phyloP scores from a whole-genome alignment of 1,140 invertebrate species.

The Neodiprion lecontei region DNA sequence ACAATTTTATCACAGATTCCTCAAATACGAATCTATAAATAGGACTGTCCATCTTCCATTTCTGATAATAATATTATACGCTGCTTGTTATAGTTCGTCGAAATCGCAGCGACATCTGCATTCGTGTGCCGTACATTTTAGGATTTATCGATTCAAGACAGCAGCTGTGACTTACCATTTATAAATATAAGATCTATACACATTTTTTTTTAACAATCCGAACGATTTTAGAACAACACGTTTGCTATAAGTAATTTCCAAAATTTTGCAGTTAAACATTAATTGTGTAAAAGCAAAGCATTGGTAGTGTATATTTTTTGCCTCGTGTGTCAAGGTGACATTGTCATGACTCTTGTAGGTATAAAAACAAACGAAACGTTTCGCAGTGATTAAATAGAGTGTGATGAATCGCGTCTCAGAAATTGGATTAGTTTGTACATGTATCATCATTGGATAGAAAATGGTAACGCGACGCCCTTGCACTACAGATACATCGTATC shows the following conservation, averaged over 20 bases:
- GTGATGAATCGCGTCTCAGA: too few relatives aligned
- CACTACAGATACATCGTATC: not conserved
- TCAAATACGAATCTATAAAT: conserved; percentile 44
- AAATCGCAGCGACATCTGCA: conserved; percentile 14
- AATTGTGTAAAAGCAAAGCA: too few relatives aligned
- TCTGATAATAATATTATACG: conserved; percentile 17
- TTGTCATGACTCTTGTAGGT: too few relatives aligned
- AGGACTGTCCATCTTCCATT: conserved; percentile 34
- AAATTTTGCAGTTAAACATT: too few relatives aligned
- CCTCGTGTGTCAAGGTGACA: too few relatives aligned
- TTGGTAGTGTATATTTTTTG: too few relatives aligned
- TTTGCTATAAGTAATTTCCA: too few relatives aligned
- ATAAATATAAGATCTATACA: too few relatives aligned
- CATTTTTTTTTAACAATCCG: too few relatives aligned
- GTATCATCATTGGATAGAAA: not conserved
- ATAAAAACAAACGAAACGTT: too few relatives aligned
- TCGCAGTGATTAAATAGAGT: too few relatives aligned
- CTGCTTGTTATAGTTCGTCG: not conserved
- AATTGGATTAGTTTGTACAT: not conserved
- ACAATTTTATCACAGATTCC: conserved; percentile 45
- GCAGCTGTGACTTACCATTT: not conserved
- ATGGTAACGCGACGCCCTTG: not conserved
- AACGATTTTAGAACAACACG: too few relatives aligned
- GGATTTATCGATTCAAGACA: conserved; percentile 22
- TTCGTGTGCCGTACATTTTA: conserved; percentile 18